These are phyloP conservation scores for Pagrus major DNA, from an alignment of 2,113 vertebrate species.

Conservation along the genomic window DNA sequence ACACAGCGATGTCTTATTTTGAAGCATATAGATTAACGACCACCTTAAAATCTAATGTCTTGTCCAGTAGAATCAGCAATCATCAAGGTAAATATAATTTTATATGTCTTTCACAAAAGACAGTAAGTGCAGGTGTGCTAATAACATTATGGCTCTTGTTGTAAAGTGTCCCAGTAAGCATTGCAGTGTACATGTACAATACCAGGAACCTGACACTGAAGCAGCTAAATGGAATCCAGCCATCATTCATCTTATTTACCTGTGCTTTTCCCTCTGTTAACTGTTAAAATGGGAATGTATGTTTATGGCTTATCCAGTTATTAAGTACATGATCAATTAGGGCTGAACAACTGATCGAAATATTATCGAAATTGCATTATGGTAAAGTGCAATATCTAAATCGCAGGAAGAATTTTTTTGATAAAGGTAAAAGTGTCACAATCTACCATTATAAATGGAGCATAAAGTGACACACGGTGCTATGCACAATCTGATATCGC, in stretches of 20 bases:
- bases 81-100: neutral
- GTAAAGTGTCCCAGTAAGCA: neutral
- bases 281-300: neutral
- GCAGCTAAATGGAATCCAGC: neutral
- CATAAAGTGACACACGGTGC: too few relatives aligned
- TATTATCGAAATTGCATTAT: too few relatives aligned
- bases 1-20: neutral
- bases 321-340: too few relatives aligned
- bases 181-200: too few relatives aligned
- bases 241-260: neutral
- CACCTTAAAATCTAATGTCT: neutral
- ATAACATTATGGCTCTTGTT: neutral
- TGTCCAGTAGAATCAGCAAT: neutral
- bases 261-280: neutral
- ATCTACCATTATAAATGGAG: too few relatives aligned
- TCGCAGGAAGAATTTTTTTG: too few relatives aligned
- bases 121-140: neutral
- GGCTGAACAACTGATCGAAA: too few relatives aligned
- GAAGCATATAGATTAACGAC: neutral
- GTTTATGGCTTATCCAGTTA: neutral
- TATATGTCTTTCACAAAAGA: too few relatives aligned
- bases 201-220: neutral
- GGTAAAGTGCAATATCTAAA: too few relatives aligned
- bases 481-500: too few relatives aligned
- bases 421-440: too few relatives aligned